phyloP scores from a whole-genome alignment of 2,888 invertebrate genomes.

The Dolichomitus sp. region DNA sequence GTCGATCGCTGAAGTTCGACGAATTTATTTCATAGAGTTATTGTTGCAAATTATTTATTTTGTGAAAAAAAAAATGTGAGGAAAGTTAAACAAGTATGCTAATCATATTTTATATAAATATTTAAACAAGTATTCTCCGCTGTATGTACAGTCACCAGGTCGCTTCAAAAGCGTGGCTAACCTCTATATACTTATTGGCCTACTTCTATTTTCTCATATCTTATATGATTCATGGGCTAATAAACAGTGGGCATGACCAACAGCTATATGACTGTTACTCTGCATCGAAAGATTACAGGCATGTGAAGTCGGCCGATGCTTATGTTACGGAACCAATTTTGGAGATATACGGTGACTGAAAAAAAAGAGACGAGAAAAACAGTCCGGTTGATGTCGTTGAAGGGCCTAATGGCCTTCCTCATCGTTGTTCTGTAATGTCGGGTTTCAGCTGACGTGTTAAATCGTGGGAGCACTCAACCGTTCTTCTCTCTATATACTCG shows the following conservation, averaged over 20 bases:
- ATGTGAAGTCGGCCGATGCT: constrained; percentile 38
- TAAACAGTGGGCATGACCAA: constrained; percentile 17
- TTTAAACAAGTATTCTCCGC: neutral
- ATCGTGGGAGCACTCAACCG: neutral
- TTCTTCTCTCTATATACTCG: neutral
- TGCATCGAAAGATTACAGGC: constrained; percentile 20
- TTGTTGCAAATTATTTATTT: neutral
- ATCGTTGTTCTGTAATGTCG: neutral
- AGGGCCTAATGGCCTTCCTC: neutral
- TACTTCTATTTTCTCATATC: neutral
- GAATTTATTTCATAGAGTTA: neutral
- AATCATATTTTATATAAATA: neutral
- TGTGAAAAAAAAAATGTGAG: neutral
- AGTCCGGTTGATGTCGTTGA: neutral
- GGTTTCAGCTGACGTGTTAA: neutral
- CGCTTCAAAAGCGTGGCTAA: neutral
- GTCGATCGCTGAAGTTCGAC: too few species aligned
- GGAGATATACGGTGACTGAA: constrained; percentile 23
- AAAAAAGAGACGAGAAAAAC: constrained; percentile 25
- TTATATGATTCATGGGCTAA: neutral
- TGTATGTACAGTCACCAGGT: neutral
- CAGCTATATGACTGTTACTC: constrained; percentile 3
- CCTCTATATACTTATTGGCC: neutral
- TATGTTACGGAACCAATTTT: constrained; percentile 51
- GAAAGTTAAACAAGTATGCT: neutral